These are phyloP conservation scores for Serripes groenlandicus DNA, from an alignment of 2,888 invertebrate genomes.

Conservation along the genomic window DNA sequence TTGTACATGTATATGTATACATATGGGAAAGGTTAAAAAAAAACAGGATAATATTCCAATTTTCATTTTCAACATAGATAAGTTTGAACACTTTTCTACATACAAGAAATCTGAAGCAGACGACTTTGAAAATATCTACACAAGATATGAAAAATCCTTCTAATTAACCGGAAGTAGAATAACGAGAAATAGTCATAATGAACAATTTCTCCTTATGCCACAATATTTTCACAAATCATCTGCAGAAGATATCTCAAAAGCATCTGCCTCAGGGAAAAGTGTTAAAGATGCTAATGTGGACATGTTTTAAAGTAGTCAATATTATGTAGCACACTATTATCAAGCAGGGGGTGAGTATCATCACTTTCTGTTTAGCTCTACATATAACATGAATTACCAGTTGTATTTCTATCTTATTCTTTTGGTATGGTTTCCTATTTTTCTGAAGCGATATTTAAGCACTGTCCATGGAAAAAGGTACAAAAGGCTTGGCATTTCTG, in stretches of 20 bases:
- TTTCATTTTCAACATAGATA: too few species aligned
- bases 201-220: not conserved
- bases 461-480: too few species aligned
- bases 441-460: conserved; percentile 20
- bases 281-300: not conserved
- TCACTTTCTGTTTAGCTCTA: conserved; percentile 8
- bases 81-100: too few species aligned
- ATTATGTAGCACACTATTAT: not conserved
- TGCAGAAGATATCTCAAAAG: too few species aligned
- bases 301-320: not conserved
- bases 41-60: too few species aligned
- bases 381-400: not conserved
- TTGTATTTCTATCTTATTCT: conserved; percentile 10
- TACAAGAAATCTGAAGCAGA: not conserved
- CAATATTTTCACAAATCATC: not conserved
- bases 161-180: too few species aligned
- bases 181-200: not conserved
- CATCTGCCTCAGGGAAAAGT: too few species aligned
- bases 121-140: not conserved
- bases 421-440: conserved; percentile 9
- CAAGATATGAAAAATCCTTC: too few species aligned
- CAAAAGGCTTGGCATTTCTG: not conserved
- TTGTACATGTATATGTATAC: too few species aligned
- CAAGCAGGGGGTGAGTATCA: not conserved
- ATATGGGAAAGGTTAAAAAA: too few species aligned